Base-by-base conservation (phyloP, 1,140 invertebrate species). In the Globodera rostochiensis region DNA sequence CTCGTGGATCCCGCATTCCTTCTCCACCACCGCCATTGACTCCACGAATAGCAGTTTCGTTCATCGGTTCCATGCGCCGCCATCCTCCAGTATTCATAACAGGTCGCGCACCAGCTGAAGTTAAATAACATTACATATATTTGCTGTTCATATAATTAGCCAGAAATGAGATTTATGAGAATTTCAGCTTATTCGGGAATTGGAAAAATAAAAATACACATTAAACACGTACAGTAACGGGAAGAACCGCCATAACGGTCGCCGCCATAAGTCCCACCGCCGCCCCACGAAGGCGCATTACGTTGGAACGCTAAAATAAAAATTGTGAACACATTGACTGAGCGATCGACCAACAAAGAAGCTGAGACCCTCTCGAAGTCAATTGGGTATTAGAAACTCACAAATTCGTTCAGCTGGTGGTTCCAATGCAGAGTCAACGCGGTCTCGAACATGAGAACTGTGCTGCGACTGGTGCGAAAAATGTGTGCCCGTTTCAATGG, bases 1-100 rank as follows among this genome's bases (percentile, higher is more conserved):
- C 92, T 89, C 94, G 92, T 83, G 91, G 91, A 86, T 92, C 92
- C 64, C 87, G 84, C 70, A 90, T 64, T 19, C 47, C 60, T 11
- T 77, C 70, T n/a, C 83, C 66, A 19, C 81, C 71, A 6, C 78
- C 83, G 50, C 64, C 82, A 19, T 76, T 77, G 47, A 47, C 69
- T 49, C 64, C 79, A 75, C 77, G 74, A 53, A 60, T 77, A 77
- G 73, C 67, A 25, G 19, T 53, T 60, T 19, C 74, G 76, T n/a
- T 75, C 69, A 36, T 75, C 46, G 73, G 74, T n/a, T 53, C 73
- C 69, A 19, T 69, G 66, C 13, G 21, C 5, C n/a, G 46, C 25
- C 15, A 49, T 45, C 70, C 50, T 45, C 83, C 74, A 47, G 77
- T 82, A 53, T 74, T 73, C 71, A 15, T 47, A 36, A 53, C 21